These are phyloP conservation scores for Promerops cafer DNA, from an alignment of 2,113 vertebrate species.

Conservation along the genomic window DNA sequence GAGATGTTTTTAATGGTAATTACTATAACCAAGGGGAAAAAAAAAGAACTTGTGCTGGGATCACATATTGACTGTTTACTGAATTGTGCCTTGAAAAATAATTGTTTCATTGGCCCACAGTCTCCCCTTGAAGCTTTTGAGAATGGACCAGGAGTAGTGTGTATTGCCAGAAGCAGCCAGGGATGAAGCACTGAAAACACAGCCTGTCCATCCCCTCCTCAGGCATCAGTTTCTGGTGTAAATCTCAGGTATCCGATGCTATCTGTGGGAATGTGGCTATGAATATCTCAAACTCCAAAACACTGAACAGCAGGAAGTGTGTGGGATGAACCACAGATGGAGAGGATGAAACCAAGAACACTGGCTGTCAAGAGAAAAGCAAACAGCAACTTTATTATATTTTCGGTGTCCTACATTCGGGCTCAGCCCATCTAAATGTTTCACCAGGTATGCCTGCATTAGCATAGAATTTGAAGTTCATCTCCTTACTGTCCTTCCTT, in stretches of 20 bases:
- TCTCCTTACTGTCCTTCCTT: background rate
- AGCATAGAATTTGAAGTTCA: background rate
- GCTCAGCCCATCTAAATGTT: background rate
- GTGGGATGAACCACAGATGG: background rate
- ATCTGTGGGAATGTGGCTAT: background rate
- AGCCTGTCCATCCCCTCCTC: background rate
- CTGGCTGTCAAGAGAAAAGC: background rate
- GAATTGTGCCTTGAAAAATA: background rate
- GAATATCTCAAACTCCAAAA: background rate
- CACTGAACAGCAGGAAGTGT: background rate
- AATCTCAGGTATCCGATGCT: background rate
- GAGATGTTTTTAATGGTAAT: background rate
- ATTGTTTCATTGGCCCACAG: background rate
- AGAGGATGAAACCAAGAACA: background rate
- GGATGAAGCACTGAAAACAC: background rate
- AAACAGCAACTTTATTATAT: background rate
- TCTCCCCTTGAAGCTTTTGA: background rate
- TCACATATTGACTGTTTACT: background rate
- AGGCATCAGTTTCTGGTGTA: accelerated
- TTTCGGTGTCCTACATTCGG: background rate
- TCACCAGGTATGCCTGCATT: background rate
- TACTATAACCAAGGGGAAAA: background rate
- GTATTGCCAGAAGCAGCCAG: background rate
- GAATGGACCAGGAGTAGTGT: background rate
- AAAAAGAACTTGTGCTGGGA: background rate